These are phyloP conservation scores for Ameiurus melas DNA, from an alignment of 2,113 vertebrate genomes.

Conservation along the genomic window DNA sequence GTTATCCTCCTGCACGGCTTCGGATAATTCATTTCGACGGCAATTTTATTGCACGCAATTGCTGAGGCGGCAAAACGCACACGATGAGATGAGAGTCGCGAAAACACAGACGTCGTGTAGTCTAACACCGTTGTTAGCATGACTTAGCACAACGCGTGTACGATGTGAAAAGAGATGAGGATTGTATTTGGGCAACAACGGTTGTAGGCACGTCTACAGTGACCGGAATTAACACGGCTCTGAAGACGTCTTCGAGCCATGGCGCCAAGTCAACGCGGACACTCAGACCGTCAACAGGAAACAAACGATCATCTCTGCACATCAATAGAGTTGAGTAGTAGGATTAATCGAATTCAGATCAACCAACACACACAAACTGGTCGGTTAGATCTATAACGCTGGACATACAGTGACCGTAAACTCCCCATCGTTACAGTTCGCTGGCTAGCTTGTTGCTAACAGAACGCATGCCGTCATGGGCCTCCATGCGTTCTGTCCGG, in stretches of 20 bases:
- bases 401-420: too few relatives aligned
- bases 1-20: slow-evolving; percentile 59
- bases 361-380: background rate
- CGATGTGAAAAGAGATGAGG: background rate
- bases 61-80: slow-evolving; percentile 58
- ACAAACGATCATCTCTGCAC: background rate
- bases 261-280: background rate
- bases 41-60: slow-evolving; percentile 66
- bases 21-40: slow-evolving; percentile 66
- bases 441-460: too few relatives aligned
- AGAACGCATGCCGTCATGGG: too few relatives aligned
- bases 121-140: background rate
- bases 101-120: background rate
- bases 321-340: background rate
- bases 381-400: too few relatives aligned
- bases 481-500: too few relatives aligned
- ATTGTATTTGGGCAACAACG: background rate
- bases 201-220: background rate
- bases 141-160: background rate
- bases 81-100: slow-evolving; percentile 50
- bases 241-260: background rate
- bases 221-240: background rate
- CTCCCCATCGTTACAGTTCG: too few relatives aligned
- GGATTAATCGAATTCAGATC: too few relatives aligned
- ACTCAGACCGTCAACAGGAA: background rate